Conservation (phyloP, 2,888 invertebrate genomes). For the Tenodera sinensis region DNA sequence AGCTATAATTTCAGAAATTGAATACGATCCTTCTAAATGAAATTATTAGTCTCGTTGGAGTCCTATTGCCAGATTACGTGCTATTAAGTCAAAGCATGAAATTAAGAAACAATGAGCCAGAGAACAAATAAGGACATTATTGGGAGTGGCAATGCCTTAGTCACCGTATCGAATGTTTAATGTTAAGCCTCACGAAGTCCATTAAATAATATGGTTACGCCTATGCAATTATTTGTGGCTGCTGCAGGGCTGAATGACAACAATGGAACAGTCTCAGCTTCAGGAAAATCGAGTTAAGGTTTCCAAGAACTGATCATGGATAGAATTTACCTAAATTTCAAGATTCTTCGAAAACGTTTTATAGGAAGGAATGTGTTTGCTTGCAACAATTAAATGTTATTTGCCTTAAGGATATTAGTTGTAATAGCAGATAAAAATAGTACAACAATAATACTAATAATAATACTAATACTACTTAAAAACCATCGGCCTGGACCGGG, state of each 20-base stretch:
- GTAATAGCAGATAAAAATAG: too few relatives aligned
- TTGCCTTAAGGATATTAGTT: too few relatives aligned
- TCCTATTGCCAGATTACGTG: background rate
- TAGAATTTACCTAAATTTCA: too few relatives aligned
- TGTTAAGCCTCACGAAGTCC: background rate
- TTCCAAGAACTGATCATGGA: too few relatives aligned
- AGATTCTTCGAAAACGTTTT: too few relatives aligned
- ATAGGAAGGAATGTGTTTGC: too few relatives aligned
- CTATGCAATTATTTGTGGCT: background rate
- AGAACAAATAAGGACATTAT: background rate
- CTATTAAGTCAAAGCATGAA: background rate
- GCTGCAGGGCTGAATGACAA: background rate
- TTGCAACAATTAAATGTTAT: too few relatives aligned
- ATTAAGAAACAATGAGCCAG: background rate
- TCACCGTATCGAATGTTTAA: background rate
- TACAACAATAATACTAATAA: too few relatives aligned
- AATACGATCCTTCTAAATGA: background rate
- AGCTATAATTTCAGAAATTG: background rate
- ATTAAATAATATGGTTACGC: background rate
- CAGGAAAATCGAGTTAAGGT: too few relatives aligned
- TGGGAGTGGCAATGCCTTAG: background rate
- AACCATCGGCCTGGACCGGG: too few relatives aligned
- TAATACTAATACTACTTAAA: too few relatives aligned
- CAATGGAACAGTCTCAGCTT: background rate
- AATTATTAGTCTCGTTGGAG: background rate